phyloP scores from a whole-genome alignment of 2,888 invertebrate species.

The Lottia scabra region DNA sequence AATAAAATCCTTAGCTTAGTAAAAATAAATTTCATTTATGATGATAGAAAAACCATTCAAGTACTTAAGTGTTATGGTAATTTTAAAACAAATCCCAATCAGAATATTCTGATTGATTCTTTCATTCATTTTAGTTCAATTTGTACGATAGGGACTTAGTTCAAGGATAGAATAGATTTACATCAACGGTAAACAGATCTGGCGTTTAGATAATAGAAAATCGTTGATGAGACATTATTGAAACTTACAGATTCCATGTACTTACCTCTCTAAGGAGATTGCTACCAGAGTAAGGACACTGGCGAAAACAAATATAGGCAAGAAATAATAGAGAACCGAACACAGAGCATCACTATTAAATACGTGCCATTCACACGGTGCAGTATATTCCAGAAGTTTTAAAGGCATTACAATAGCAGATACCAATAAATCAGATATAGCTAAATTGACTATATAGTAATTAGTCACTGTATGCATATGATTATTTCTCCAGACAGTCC shows the following conservation, averaged over 20 bases:
- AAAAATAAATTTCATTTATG: too few relatives aligned
- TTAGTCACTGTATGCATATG: constrained; percentile 71
- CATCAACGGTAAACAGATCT: too few relatives aligned
- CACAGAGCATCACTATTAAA: constrained; percentile 67
- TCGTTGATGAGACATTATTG: too few relatives aligned
- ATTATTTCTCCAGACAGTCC: constrained; percentile 68
- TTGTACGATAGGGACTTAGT: too few relatives aligned
- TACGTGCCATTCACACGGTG: constrained; percentile 67
- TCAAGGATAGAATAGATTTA: too few relatives aligned
- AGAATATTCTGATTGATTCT: too few relatives aligned
- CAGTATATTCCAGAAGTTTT: constrained; percentile 70
- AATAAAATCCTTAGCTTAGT: too few relatives aligned
- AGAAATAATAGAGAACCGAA: constrained; percentile 66
- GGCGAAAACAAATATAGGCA: constrained; percentile 70
- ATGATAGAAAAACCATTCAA: too few relatives aligned
- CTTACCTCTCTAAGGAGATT: constrained; percentile 71
- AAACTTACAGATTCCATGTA: background rate
- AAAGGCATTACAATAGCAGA: constrained; percentile 70
- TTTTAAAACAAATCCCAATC: too few relatives aligned
- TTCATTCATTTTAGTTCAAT: too few relatives aligned
- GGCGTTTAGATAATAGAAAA: background rate
- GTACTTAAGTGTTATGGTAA: too few relatives aligned
- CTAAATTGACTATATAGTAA: constrained; percentile 70
- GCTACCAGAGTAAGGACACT: constrained; percentile 70
- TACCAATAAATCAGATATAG: constrained; percentile 69